These are phyloP conservation scores for Camelus dromedarius DNA, from an alignment of 2,113 vertebrate species.

Conservation along the genomic window DNA sequence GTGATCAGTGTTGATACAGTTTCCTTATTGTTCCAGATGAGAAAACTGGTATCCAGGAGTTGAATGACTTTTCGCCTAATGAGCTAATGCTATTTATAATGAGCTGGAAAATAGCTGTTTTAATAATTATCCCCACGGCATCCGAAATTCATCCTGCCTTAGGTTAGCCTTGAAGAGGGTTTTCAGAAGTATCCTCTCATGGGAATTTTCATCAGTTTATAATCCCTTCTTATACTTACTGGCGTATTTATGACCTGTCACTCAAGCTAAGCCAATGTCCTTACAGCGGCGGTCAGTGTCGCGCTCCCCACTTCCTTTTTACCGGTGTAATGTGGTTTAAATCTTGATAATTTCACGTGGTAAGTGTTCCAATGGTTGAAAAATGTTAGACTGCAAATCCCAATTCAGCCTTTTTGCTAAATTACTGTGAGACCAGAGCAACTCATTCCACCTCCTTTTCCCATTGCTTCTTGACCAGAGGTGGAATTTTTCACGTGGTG, in stretches of 20 bases:
- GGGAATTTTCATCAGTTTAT: not conserved
- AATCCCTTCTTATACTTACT: not conserved
- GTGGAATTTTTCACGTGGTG: not conserved
- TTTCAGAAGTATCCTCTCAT: not conserved
- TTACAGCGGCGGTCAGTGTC: not conserved
- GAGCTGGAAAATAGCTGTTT: not conserved
- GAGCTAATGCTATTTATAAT: not conserved
- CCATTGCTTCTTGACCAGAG: not conserved
- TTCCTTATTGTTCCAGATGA: not conserved
- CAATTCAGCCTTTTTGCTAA: not conserved
- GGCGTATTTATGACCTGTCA: not conserved
- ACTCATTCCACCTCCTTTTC: not conserved
- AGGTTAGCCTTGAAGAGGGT: not conserved
- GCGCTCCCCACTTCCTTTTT: not conserved
- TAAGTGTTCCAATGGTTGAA: not conserved
- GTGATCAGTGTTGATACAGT: not conserved
- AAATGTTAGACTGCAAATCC: not conserved
- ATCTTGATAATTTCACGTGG: not conserved
- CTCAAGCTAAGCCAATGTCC: not conserved
- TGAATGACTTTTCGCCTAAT: slow-evolving; percentile 20
- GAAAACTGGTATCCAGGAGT: not conserved
- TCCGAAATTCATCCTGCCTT: not conserved
- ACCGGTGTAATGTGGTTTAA: not conserved
- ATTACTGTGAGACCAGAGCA: not conserved
- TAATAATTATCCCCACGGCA: not conserved